These are phyloP conservation scores for Drosophila austrosaltans DNA, from an alignment of 2,888 invertebrate genomes.

Conservation along the genomic window DNA sequence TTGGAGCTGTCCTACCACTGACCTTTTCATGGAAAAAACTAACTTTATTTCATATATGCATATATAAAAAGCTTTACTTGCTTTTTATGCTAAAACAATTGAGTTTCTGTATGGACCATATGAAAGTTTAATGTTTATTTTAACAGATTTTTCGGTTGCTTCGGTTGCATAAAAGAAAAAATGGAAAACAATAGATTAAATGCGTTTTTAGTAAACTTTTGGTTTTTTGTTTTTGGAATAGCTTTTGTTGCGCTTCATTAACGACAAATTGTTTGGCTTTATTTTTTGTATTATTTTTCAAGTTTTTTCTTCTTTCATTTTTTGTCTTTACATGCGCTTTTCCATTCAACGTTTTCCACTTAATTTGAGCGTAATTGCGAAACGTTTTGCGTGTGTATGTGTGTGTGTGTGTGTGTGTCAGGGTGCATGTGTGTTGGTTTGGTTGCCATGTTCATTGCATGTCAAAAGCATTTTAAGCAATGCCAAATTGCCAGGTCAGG, in stretches of 20 bases:
- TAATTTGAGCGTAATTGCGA: slow-evolving; percentile 41
- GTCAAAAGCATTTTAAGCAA: slow-evolving; percentile 60
- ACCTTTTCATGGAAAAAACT: slow-evolving; percentile 42
- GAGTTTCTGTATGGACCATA: background rate
- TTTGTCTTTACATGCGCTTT: slow-evolving; percentile 1
- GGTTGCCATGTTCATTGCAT: slow-evolving; percentile 57
- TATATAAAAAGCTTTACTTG: background rate
- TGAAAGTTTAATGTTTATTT: slow-evolving; percentile 9
- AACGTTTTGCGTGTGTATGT: slow-evolving; percentile 21
- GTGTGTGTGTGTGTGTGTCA: slow-evolving; percentile 7
- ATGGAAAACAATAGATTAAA: background rate
- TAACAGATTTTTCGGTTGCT: slow-evolving; percentile 5
- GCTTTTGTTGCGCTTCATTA: slow-evolving; percentile 23
- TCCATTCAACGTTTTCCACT: slow-evolving; percentile 29
- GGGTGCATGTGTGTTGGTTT: slow-evolving; percentile 19
- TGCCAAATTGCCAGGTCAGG: slow-evolving; percentile 27
- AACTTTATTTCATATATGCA: slow-evolving; percentile 35
- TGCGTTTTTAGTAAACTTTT: background rate
- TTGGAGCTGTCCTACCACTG: slow-evolving; percentile 14
- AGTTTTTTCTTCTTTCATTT: background rate
- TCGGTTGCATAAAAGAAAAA: background rate
- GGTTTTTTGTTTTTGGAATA: background rate
- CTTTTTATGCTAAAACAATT: slow-evolving; percentile 13
- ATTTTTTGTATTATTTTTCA: slow-evolving; percentile 7
- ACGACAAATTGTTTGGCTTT: slow-evolving; percentile 14